phyloP scores from a whole-genome alignment of 2,888 invertebrate genomes.

The Eucera pruinosa region DNA sequence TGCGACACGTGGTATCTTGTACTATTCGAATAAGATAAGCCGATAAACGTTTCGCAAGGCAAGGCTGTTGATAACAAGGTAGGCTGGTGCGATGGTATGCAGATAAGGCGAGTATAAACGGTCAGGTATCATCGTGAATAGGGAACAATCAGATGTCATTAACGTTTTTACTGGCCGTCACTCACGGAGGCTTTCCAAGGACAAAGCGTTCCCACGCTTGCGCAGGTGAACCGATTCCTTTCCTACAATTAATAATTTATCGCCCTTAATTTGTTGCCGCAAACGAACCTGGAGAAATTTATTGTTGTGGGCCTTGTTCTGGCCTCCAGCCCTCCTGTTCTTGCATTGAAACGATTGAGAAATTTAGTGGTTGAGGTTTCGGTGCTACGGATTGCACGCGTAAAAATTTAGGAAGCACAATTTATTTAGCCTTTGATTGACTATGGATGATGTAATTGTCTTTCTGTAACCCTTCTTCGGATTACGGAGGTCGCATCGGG shows the following conservation, averaged over 20 bases:
- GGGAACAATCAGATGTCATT: slow-evolving; percentile 83
- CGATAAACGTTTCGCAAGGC: slow-evolving; percentile 55
- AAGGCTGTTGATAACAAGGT: too few relatives aligned
- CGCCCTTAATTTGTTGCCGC: slow-evolving; percentile 50
- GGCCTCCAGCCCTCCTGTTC: not conserved
- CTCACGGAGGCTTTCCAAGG: slow-evolving; percentile 57
- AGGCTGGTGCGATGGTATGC: slow-evolving; percentile 57
- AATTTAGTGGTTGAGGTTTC: slow-evolving; percentile 15
- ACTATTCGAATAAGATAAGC: slow-evolving; percentile 46
- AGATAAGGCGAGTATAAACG: slow-evolving; percentile 68
- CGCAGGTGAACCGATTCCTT: slow-evolving; percentile 72
- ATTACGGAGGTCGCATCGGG: too few relatives aligned
- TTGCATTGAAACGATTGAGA: slow-evolving; percentile 17
- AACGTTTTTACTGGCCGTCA: slow-evolving; percentile 76
- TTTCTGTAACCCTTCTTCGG: too few relatives aligned
- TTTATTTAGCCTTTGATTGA: too few relatives aligned
- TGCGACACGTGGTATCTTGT: slow-evolving; percentile 50
- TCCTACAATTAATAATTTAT: slow-evolving; percentile 65
- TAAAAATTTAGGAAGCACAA: too few relatives aligned
- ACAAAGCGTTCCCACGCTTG: slow-evolving; percentile 67
- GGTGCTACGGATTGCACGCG: not conserved
- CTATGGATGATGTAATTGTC: too few relatives aligned
- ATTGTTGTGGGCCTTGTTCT: slow-evolving; percentile 27
- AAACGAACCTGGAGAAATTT: slow-evolving; percentile 32
- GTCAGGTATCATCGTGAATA: slow-evolving; percentile 80